Evolutionary conservation across 2,888 invertebrate species (phyloP), one percentile per base, ranked within the genome.

Genomic region (Eupithecia insigniata): DNA sequence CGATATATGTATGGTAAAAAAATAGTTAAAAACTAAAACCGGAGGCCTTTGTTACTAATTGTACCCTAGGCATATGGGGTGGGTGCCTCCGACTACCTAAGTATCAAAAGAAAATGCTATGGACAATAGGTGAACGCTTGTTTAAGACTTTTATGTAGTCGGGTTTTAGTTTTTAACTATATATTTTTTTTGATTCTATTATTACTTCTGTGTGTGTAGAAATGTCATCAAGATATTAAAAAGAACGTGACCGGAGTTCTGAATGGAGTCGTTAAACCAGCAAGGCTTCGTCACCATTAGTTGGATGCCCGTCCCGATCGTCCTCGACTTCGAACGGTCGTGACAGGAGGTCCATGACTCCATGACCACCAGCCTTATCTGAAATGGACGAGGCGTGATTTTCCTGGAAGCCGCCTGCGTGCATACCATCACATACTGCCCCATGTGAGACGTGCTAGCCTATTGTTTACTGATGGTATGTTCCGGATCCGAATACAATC

Each of bases 291-390:
- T 39, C 22, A 30, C 55, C 14, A 30, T 61, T 34, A 10, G 36
- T 36, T 26, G 5, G n/a, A 34, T 62, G n/a, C 5, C 36, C 22
- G 62, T 12, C 36, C 36, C 12, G 14, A 22, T 22, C 34, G 62
- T 64, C 34, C 34, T 34, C 64, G 64, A 84, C 83, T 83, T 83
- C 84, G 84, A 86, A 84, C 87, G 87, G 68, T 88, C 89, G 71
- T 89, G 89, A 66, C 66, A 39, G 64, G 61, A 62, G 61, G 64
- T 36, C 36, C 64, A 64, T 64, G 64, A 64, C 64, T 64, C 64
- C 83, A 81, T 83, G 84, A 85, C 84, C 81, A 81, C 78, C 78
- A 78, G 80, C 76, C 80, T 81, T 73, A 81, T 81, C 82, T 79
- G 80, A 82, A 80, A 82, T 83, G 78, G 81, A 76, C 61, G 60